Conservation (phyloP, 1,140 invertebrate species). For the Steinernema feltiae region DNA sequence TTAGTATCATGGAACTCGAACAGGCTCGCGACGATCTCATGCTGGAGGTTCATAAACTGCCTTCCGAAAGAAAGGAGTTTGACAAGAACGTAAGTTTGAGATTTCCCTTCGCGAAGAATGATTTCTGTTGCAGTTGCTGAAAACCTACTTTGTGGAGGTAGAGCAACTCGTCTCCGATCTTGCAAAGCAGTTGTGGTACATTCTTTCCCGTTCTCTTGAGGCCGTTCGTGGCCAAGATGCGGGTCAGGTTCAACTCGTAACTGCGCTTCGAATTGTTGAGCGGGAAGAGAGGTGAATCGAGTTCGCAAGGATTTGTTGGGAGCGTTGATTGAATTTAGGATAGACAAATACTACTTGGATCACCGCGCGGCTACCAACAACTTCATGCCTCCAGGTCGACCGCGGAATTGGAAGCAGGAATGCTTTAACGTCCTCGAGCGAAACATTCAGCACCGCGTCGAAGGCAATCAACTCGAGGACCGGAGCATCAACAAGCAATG, state of each 20-base stretch:
- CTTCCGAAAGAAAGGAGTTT: constrained; percentile 76
- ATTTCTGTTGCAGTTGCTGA: constrained; percentile 64
- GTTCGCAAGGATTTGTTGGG: constrained; percentile 20
- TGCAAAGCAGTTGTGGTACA: constrained; percentile 81
- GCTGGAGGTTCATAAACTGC: constrained; percentile 85
- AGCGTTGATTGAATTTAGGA: constrained; percentile 51
- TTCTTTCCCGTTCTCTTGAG: constrained; percentile 80
- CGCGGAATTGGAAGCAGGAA: constrained; percentile 83
- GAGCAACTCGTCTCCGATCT: constrained; percentile 80
- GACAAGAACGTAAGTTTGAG: constrained; percentile 65
- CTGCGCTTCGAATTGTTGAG: constrained; percentile 88
- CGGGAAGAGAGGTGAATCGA: constrained; percentile 74
- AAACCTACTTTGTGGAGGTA: constrained; percentile 91
- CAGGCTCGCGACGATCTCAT: constrained; percentile 89
- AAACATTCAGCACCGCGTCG: constrained; percentile 57
- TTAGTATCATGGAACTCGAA: constrained; percentile 85
- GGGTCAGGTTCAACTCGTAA: constrained; percentile 90
- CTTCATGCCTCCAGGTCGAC: constrained; percentile 84
- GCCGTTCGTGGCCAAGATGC: constrained; percentile 86
- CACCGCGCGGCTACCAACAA: constrained; percentile 58
- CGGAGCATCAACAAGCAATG: constrained; percentile 85
- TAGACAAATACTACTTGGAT: constrained; percentile 53
- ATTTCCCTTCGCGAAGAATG: not conserved
- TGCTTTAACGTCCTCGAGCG: constrained; percentile 61
- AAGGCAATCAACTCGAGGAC: constrained; percentile 81